Evolutionary conservation across 2,113 vertebrate species (phyloP).

Genomic region (Anarhynchus alexandrinus): DNA sequence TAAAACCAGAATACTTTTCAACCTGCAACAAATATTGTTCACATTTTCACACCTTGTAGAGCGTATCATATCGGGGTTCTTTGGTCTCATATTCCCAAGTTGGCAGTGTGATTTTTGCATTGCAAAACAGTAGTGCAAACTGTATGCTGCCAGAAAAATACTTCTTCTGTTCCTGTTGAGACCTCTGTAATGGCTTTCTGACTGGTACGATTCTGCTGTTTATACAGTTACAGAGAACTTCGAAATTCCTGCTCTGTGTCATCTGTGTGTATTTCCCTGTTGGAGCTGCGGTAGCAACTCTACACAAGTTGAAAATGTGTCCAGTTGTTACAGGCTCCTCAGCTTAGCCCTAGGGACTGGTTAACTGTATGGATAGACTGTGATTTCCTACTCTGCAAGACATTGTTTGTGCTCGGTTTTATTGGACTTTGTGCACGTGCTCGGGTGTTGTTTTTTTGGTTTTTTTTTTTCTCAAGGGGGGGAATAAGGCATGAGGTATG

Average conservation of each 20-base stretch:
- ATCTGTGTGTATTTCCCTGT: neutral
- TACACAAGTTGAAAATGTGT: neutral
- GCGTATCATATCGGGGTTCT: neutral
- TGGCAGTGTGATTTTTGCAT: neutral
- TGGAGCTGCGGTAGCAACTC: neutral
- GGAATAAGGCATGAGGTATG: neutral
- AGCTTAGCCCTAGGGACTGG: neutral
- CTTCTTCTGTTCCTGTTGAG: neutral
- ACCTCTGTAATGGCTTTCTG: neutral
- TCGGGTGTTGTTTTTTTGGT: neutral
- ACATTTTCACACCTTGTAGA: neutral
- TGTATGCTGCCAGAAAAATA: neutral
- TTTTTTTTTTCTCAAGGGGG: neutral
- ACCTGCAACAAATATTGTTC: neutral
- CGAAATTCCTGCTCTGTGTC: neutral
- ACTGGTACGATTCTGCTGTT: accelerated
- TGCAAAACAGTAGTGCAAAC: neutral
- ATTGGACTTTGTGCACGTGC: neutral
- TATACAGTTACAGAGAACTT: neutral
- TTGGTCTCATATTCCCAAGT: neutral
- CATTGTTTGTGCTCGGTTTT: neutral
- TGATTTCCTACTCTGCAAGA: neutral
- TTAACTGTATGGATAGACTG: neutral
- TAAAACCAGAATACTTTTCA: neutral
- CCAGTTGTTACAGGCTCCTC: neutral